Conservation (phyloP, 2,888 invertebrate species). For the Phortica okadai region DNA sequence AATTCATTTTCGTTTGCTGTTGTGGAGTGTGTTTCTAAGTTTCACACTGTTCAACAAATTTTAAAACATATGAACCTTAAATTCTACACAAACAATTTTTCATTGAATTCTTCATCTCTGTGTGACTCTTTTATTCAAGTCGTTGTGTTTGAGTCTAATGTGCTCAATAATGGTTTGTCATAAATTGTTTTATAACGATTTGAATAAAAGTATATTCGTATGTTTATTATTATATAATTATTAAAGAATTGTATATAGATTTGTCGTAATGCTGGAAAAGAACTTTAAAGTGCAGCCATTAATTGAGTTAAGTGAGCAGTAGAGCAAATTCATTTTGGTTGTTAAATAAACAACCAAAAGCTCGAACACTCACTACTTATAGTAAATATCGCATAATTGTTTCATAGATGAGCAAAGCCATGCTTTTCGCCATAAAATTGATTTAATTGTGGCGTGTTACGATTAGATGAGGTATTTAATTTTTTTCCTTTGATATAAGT, state of each 20-base stretch:
- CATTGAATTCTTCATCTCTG: too few relatives aligned
- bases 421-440: slow-evolving; percentile 9
- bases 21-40: background rate
- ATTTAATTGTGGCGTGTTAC: background rate
- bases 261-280: slow-evolving; percentile 27
- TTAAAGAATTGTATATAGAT: background rate
- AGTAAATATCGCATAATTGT: background rate
- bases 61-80: too few relatives aligned
- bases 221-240: too few relatives aligned
- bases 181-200: background rate
- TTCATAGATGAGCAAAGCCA: slow-evolving; percentile 19
- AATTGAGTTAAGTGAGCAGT: background rate
- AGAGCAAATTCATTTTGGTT: background rate
- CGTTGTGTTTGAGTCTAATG: too few relatives aligned
- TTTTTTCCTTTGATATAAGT: background rate
- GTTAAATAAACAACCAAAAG: background rate
- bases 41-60: too few relatives aligned
- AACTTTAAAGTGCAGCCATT: slow-evolving; percentile 22
- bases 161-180: too few relatives aligned
- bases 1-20: background rate
- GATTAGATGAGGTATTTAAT: slow-evolving; percentile 21
- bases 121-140: too few relatives aligned
- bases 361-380: background rate
- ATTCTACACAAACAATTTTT: too few relatives aligned
- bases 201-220: background rate